Base-by-base conservation (phyloP, 2,888 invertebrate species). In the Mimas tiliae region DNA sequence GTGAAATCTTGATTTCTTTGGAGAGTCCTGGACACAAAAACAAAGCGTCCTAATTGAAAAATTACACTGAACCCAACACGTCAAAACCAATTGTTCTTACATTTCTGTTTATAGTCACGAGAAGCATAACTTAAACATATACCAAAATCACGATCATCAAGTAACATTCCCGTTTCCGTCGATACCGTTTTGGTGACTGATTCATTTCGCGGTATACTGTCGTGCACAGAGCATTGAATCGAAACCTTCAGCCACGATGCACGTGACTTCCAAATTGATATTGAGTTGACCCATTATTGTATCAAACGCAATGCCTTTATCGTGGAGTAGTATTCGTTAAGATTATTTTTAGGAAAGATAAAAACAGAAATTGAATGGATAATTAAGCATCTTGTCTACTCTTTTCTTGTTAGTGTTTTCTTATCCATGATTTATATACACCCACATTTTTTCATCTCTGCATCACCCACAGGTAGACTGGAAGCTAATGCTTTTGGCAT, bases 181-280 rank as follows among this genome's bases (percentile, higher is more conserved):
- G 19, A 42, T 58, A 58, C 58, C 58, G 42, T 58, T 58, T 58
- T 42, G 58, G 58, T 58, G 38, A 33, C 53, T 33, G 34, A 42
- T 42, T 58, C 58, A 58, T 58, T 58, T 58, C 58, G 58, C 58
- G 58, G 58, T 42, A 42, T 19, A 58, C 19, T 58, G 42, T 42
- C 58, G 42, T 58, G 58, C 58, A 16, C 58, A 19, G 12, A 38
- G 12, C 12, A 58, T 42, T 58, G 38, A 19, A 58, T 42, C 58
- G 58, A 19, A 34, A 58, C 38, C 58, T 42, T 42, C 58, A 42
- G 19, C 11, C 58, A 58, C 42, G 58, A 16, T 58, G 58, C 38
- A 58, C 58, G 58, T 58, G 58, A 58, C 42, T 58, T 12, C 58
- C 58, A 42, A 58, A 58, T 58, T 16, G 58, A 19, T 19, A 55